Evolutionary conservation across 2,113 vertebrate genomes (phyloP).

Genomic region (Stercorarius parasiticus): DNA sequence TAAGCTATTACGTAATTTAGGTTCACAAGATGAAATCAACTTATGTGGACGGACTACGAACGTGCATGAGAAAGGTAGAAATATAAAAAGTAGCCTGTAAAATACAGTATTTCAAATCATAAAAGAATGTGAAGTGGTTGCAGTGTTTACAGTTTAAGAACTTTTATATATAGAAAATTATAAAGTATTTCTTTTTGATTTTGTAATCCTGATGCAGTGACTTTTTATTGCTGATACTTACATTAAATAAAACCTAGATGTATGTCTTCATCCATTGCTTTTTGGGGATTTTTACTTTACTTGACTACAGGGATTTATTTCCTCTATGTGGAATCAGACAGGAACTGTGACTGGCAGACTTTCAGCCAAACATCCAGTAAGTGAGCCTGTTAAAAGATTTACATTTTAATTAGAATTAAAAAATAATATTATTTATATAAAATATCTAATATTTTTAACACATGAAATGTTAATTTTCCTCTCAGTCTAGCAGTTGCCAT

Average conservation of each 20-base stretch:
- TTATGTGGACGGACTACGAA: constrained; percentile 86
- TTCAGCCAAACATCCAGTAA: constrained; percentile 88
- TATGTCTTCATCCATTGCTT: neutral
- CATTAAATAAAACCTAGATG: neutral
- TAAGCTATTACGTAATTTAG: constrained; percentile 59
- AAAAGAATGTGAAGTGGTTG: neutral
- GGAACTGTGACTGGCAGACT: constrained; percentile 88
- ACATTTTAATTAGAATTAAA: neutral
- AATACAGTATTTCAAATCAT: neutral
- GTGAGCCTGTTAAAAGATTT: constrained; percentile 33
- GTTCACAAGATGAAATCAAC: constrained; percentile 92
- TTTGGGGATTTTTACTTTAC: neutral
- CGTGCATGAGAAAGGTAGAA: constrained; percentile 82
- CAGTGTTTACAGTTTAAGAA: neutral
- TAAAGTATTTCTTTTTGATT: neutral
- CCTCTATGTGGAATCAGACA: constrained; percentile 80
- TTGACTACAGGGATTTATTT: constrained; percentile 65
- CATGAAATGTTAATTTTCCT: neutral
- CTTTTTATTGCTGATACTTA: neutral
- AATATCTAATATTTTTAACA: neutral
- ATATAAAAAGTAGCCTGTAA: neutral
- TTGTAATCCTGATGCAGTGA: neutral
- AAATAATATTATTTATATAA: neutral
- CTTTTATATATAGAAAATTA: neutral
- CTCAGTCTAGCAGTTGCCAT: neutral